phyloP scores from a whole-genome alignment of 2,113 vertebrate species.

The Brachypodius melanocephalos region DNA sequence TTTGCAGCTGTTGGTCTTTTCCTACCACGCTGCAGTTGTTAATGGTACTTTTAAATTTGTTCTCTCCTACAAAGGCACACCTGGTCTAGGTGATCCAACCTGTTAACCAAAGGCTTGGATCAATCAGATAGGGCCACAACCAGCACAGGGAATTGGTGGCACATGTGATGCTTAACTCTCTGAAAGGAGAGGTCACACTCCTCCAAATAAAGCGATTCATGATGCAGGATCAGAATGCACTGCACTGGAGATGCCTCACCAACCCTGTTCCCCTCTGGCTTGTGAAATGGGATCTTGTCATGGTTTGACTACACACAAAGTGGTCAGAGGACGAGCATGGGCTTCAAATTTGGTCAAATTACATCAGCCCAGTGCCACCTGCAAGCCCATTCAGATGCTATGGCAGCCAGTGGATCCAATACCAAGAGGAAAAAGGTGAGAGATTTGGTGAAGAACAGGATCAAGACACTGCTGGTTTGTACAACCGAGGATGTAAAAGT shows the following conservation, averaged over 20 bases:
- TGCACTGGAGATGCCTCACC: background rate
- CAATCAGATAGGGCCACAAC: background rate
- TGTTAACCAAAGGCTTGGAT: background rate
- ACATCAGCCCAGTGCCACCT: background rate
- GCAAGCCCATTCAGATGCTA: background rate
- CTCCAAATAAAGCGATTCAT: background rate
- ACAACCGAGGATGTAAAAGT: background rate
- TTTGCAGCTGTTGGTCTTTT: background rate
- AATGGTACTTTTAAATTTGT: background rate
- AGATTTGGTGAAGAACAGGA: background rate
- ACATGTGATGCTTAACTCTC: background rate
- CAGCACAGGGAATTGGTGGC: background rate
- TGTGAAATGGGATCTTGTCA: background rate
- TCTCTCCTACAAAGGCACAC: background rate
- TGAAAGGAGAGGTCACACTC: background rate
- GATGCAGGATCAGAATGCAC: fast-evolving
- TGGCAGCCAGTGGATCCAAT: background rate
- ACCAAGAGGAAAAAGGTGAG: background rate
- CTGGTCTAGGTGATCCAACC: background rate
- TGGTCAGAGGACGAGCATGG: background rate
- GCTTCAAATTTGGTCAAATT: background rate
- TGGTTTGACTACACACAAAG: background rate
- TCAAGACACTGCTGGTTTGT: background rate
- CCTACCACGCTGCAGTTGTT: background rate
- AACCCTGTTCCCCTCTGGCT: background rate